A percentile compares a stretch with the other conserved stretches of the same genome.
Conservation (phyloP, 2,888 invertebrate genomes). For the Rhaphigaster nebulosa region DNA sequence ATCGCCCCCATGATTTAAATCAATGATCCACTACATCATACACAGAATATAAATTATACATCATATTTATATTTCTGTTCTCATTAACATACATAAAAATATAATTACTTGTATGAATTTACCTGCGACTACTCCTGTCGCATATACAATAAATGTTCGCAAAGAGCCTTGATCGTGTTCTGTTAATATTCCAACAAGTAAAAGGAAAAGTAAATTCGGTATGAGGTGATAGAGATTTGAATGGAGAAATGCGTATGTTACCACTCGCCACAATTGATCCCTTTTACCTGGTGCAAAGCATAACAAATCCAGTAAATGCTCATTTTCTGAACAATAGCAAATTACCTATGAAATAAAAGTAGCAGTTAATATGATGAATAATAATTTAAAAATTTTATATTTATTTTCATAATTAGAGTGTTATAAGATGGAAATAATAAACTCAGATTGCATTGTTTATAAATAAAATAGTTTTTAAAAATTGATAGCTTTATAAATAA, state of each 20-base stretch:
- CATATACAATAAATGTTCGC: neutral
- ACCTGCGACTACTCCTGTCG: neutral
- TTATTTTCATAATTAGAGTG: neutral
- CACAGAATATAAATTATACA: no score
- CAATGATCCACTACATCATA: no score
- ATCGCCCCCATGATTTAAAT: no score
- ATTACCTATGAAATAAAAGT: neutral
- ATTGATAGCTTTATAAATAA: no score
- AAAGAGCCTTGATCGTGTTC: slow-evolving; percentile 6
- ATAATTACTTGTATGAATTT: neutral
- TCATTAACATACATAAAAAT: neutral
- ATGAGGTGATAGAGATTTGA: neutral
- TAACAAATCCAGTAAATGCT: neutral
- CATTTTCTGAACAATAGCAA: slow-evolving; percentile 1
- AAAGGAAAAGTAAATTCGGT: neutral
- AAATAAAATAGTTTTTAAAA: no score
- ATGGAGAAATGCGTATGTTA: slow-evolving; percentile 18
- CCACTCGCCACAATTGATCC: neutral
- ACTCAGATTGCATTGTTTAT: no score
- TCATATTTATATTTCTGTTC: neutral
- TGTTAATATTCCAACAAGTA: neutral
- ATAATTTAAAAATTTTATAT: neutral
- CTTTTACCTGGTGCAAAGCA: neutral
- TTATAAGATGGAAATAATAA: no score
- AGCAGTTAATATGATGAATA: neutral